Conservation (phyloP, 35 echinoderm and acorn worm species). For the Ophioderma brevispina region DNA sequence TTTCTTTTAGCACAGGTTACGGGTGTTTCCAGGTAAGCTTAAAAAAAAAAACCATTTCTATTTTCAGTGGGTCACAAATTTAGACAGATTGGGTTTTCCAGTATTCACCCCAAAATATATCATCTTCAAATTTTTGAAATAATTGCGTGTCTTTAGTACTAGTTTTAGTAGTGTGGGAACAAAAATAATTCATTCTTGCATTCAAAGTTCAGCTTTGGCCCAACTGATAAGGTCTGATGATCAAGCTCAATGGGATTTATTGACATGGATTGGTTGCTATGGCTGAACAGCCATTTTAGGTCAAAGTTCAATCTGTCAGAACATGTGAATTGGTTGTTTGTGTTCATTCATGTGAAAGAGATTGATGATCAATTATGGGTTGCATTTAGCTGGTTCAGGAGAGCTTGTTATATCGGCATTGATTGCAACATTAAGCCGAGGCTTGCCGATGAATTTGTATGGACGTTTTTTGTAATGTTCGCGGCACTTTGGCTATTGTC, state of each 20-base stretch:
- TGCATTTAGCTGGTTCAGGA: background rate
- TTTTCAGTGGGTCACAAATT: too few relatives aligned
- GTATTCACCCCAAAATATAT: too few relatives aligned
- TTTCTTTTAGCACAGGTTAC: too few relatives aligned
- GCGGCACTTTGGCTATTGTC: background rate
- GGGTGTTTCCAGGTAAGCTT: too few relatives aligned
- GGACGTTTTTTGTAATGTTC: background rate
- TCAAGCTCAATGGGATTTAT: background rate
- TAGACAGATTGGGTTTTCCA: too few relatives aligned
- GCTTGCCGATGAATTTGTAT: background rate
- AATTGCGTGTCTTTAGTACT: too few relatives aligned
- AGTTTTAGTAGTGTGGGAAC: too few relatives aligned
- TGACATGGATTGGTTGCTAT: background rate
- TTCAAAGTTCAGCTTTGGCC: background rate
- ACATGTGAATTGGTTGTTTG: background rate
- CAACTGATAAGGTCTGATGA: background rate
- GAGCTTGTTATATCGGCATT: background rate
- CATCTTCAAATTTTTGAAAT: too few relatives aligned
- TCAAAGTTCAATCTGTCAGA: background rate
- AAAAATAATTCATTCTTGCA: background rate
- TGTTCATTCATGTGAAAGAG: background rate
- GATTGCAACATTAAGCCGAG: background rate
- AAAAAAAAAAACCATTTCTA: too few relatives aligned
- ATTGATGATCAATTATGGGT: background rate
- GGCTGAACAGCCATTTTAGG: background rate